A percentile compares a stretch with the other conserved stretches of the same genome.
phyloP scores from a whole-genome alignment of 2,113 vertebrate species.

The Polyodon spathula region DNA sequence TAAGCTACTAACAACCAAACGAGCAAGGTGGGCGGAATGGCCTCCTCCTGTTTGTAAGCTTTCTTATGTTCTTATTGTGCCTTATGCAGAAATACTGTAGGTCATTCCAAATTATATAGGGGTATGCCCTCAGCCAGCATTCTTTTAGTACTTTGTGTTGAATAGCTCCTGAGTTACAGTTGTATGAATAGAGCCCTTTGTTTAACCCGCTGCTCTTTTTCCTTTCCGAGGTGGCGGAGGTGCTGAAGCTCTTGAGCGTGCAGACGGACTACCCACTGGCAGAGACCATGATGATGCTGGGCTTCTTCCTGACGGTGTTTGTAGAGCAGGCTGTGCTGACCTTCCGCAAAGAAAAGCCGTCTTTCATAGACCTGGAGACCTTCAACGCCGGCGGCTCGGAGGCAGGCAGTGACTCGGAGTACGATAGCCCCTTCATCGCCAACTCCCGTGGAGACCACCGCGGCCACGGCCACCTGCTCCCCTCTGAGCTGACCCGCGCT shows the following conservation, averaged over 20 bases:
- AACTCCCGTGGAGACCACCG: constrained; percentile 11
- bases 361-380: constrained; percentile 87
- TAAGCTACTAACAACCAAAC: no score
- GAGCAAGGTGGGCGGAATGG: no score
- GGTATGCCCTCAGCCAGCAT: no score
- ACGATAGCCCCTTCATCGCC: constrained; percentile 74
- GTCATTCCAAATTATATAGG: no score
- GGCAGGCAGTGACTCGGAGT: constrained; percentile 81
- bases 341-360: constrained; percentile 74
- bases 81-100: no score
- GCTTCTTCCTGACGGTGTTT: constrained; percentile 81
- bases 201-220: neutral
- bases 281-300: constrained; percentile 80
- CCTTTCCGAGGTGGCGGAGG: constrained; percentile 52
- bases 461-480: constrained; percentile 42
- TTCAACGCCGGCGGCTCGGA: constrained; percentile 79
- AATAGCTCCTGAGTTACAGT: no score
- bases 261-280: constrained; percentile 74
- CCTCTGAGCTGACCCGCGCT: constrained; percentile 50
- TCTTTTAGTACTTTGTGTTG: no score
- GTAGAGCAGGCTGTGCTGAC: constrained; percentile 80
- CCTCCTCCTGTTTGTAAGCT: no score
- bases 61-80: no score
- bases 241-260: constrained; percentile 58
- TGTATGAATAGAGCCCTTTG: no score